These are phyloP conservation scores for Cassiopea xamachana DNA, from an alignment of 30 jellyfish, hydroid and myxozoan species.

Conservation along the genomic window DNA sequence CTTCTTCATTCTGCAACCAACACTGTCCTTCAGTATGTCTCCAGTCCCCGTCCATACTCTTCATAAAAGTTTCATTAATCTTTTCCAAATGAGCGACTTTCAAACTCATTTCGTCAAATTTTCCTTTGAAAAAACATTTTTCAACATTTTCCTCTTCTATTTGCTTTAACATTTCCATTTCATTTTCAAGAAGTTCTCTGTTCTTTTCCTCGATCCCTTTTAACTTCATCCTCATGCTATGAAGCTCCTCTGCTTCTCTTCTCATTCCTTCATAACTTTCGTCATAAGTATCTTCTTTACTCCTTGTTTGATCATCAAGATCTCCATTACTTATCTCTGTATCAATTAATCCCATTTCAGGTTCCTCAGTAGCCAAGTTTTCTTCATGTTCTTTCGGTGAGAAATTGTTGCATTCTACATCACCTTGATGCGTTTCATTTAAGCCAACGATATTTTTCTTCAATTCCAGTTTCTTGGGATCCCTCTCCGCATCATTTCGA, in stretches of 20 bases:
- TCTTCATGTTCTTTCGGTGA: background rate
- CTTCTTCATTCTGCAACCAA: background rate
- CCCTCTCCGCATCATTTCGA: background rate
- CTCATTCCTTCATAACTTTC: background rate
- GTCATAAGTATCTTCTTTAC: background rate
- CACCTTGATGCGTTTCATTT: background rate
- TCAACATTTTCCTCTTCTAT: background rate
- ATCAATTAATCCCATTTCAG: background rate
- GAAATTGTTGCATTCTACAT: background rate
- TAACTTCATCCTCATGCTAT: background rate
- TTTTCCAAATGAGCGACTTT: conserved; percentile 15
- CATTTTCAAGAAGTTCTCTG: background rate
- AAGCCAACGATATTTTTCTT: background rate
- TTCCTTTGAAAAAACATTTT: background rate
- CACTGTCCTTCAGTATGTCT: background rate
- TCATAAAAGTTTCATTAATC: background rate
- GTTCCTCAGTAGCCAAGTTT: background rate
- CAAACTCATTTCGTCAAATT: conserved; percentile 5
- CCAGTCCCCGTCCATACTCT: background rate
- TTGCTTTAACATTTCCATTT: background rate
- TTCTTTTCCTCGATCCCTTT: background rate
- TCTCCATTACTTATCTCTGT: background rate
- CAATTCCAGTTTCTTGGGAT: background rate
- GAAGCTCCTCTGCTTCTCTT: background rate
- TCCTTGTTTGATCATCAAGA: background rate